Evolutionary conservation across 2,888 invertebrate species (phyloP).

Genomic region (Zhengitettix transpicula): DNA sequence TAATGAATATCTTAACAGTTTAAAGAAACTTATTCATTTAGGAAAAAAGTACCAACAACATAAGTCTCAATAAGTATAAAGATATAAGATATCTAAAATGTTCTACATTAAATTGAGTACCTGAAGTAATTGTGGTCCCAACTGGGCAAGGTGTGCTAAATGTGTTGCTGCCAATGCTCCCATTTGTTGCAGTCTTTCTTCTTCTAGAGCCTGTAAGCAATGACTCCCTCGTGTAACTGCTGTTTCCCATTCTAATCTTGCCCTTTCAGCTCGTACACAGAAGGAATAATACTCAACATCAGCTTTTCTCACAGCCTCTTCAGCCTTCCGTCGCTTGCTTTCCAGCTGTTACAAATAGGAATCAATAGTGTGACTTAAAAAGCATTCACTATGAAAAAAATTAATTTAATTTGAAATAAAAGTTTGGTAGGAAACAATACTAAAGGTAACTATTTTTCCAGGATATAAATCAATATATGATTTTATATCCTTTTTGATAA

Average conservation of each 20-base stretch:
- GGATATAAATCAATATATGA: neutral
- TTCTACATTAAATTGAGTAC: too few species aligned
- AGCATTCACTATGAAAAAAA: neutral
- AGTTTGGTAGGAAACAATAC: neutral
- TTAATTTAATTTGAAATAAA: neutral
- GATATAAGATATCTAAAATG: too few species aligned
- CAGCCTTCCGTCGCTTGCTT: conserved; percentile 74
- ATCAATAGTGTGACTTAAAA: neutral
- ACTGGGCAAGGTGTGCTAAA: conserved; percentile 41
- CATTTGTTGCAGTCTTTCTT: conserved; percentile 69
- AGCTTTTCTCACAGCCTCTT: conserved; percentile 77
- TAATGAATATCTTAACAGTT: too few species aligned
- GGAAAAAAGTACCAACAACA: too few species aligned
- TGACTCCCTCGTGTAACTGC: conserved; percentile 72
- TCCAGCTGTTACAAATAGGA: conserved; percentile 40
- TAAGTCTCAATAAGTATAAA: too few species aligned
- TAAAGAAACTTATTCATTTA: too few species aligned
- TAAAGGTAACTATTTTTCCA: neutral
- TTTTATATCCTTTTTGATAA: neutral
- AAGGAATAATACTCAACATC: conserved; percentile 88
- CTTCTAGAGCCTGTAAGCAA: conserved; percentile 75
- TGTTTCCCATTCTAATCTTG: conserved; percentile 84
- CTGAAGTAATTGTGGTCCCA: conserved; percentile 63
- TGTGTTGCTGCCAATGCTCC: conserved; percentile 44
- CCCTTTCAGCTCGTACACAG: conserved; percentile 77